Evolutionary conservation across 2,797 vertebrate genomes (phyloP).

Genomic region (Telmatherina bonti): DNA sequence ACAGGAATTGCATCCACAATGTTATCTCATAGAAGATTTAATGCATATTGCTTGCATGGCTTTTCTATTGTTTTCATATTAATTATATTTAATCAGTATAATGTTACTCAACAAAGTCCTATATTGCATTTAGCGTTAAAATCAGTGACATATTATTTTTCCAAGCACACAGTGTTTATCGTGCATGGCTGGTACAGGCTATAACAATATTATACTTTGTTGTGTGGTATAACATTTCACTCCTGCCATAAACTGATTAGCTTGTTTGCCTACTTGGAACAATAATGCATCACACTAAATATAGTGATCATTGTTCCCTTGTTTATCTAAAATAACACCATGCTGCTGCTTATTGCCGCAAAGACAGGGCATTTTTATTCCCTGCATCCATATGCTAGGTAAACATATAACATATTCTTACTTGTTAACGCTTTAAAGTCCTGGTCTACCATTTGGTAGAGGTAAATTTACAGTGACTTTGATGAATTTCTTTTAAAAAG

Average conservation of each 20-base stretch:
- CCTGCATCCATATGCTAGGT: conserved; percentile 22
- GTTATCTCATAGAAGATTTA: conserved; percentile 15
- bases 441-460: no score
- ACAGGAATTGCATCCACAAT: conserved; percentile 19
- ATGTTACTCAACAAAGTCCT: conserved; percentile 27
- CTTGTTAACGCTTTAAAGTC: no score
- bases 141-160: conserved; percentile 47
- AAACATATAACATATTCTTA: conserved; percentile 4
- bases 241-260: conserved; percentile 58
- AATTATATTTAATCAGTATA: conserved; percentile 35
- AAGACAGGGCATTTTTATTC: conserved; percentile 32
- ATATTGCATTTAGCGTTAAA: conserved; percentile 27
- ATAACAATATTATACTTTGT: conserved; percentile 51
- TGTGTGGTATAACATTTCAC: conserved; percentile 50
- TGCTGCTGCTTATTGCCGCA: conserved; percentile 42
- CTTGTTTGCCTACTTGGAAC: conserved; percentile 45
- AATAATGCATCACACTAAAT: conserved; percentile 55
- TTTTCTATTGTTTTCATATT: conserved; percentile 20
- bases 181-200: conserved; percentile 11
- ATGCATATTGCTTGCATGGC: conserved; percentile 16
- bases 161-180: conserved; percentile 48
- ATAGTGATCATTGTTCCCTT: conserved; percentile 53
- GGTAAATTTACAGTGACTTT: no score
- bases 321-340: conserved; percentile 51
- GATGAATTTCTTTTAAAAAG: no score